Evolutionary conservation across 2,888 invertebrate genomes (phyloP), one percentile per base, ranked within the genome.

Genomic region (Microplitis deprimator): DNA sequence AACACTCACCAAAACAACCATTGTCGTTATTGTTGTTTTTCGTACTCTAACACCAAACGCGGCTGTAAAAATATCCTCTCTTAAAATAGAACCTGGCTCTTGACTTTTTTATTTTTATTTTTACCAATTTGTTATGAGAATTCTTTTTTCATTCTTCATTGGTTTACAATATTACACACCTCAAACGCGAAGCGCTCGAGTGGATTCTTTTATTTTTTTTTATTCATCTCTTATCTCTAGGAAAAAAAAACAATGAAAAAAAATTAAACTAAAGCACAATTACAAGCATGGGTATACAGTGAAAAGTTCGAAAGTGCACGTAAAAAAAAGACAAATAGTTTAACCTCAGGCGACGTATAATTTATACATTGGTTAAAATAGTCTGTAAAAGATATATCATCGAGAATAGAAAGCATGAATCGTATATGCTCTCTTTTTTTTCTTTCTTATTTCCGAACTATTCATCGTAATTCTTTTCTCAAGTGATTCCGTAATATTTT

Each of bases 41-140:
- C 69, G 60, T 64, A 67, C 61, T 68, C 79, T 77, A 82, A 81
- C 82, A 82, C 84, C 82, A 84, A 84, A 85, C 82, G 82, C 75
- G 82, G 81, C 82, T 85, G 78, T 86, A 86, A 87, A 88, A 88
- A 88, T 88, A 87, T 83, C 83, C 83, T 72, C 82, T 76, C 81
- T 83, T 80, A 80, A 87, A 85, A 85, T 84, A 85, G 85, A 83
- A 20, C 73, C 29, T 39, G 13, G 16, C 67, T 50, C 50, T 50
- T 50, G 20, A 20, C 59, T 67, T 17, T 39, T 38, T 41, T 59
- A 75, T 10, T 41, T 61, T 17, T 29, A 38, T 50, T 16, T 68
- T 13, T 50, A 40, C 2, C 50, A 59, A 40, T 68, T 20, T 74
- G 29, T 41, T 10, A 64, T 74, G 16, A 20, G 41, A 29, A 20